Percentiles rank a stretch among this genome's conserved stretches.
Evolutionary conservation across 2,888 invertebrate species (phyloP).

Genomic region (Meteorus cinctellus): DNA sequence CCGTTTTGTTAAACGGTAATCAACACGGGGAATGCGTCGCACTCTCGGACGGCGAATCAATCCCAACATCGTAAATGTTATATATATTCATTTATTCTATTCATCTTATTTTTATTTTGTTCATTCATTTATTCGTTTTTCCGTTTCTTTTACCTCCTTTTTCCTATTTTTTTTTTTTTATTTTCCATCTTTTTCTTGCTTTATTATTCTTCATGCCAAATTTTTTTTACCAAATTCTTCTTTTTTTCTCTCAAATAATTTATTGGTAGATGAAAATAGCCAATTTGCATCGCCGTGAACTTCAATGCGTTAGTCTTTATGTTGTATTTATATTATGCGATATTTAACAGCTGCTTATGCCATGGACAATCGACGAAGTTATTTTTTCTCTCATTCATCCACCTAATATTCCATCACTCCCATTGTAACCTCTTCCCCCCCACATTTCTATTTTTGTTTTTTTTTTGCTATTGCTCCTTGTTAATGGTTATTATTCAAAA

Average conservation of each 20-base stretch:
- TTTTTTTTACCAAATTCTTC: conserved; percentile 10
- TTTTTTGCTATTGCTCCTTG: conserved; percentile 37
- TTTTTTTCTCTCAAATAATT: conserved; percentile 22
- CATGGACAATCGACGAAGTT: conserved; percentile 48
- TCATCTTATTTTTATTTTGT: conserved; percentile 25
- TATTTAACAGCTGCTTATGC: conserved; percentile 47
- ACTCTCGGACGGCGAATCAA: conserved; percentile 48
- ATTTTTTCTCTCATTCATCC: conserved; percentile 23
- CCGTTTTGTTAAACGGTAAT: conserved; percentile 41
- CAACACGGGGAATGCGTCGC: conserved; percentile 44
- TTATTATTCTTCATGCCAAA: conserved; percentile 29
- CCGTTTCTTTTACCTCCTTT: conserved; percentile 15
- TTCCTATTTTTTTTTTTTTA: conserved; percentile 34
- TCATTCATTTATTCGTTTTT: conserved; percentile 24
- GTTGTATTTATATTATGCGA: conserved; percentile 46
- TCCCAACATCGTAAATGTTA: conserved; percentile 34
- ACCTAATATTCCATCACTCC: background rate
- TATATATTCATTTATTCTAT: background rate
- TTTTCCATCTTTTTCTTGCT: conserved; percentile 16
- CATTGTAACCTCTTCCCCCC: background rate
- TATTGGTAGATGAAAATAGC: conserved; percentile 27
- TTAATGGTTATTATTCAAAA: conserved; percentile 11
- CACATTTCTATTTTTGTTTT: conserved; percentile 5
- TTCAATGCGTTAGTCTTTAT: conserved; percentile 35
- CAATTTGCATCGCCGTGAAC: conserved; percentile 18